Evolutionary conservation across 2,113 vertebrate species (phyloP).

Genomic region (Chaetodon auriga): DNA sequence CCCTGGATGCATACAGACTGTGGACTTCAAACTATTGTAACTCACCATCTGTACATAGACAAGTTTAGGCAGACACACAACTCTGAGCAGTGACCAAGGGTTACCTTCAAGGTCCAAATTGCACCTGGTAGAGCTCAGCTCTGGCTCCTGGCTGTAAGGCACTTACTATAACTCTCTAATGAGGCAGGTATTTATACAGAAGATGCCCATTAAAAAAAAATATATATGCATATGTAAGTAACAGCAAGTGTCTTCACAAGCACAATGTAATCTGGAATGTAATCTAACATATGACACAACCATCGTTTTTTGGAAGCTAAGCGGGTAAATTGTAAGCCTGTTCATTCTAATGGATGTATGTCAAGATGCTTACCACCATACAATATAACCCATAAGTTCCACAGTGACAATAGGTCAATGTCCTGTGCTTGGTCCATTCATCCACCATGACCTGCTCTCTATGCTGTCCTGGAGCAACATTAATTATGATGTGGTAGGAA

Average conservation of each 20-base stretch:
- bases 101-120: slow-evolving; percentile 16
- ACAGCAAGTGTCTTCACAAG: neutral
- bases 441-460: no score
- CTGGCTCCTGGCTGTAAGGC: neutral
- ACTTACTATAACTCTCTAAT: neutral
- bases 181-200: neutral
- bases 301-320: neutral
- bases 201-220: neutral
- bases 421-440: no score
- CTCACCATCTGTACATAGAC: neutral
- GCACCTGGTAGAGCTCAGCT: slow-evolving; percentile 1
- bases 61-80: neutral
- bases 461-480: no score
- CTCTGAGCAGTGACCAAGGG: neutral
- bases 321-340: neutral
- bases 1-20: neutral
- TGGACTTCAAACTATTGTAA: neutral
- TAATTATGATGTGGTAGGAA: no score
- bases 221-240: neutral
- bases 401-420: no score
- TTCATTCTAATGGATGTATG: neutral
- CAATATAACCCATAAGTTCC: no score
- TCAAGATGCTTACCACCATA: no score
- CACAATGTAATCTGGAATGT: neutral
- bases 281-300: neutral